Evolutionary conservation across 2,888 invertebrate genomes (phyloP), one percentile per base, ranked within the genome.

Genomic region (Mythimna impura): DNA sequence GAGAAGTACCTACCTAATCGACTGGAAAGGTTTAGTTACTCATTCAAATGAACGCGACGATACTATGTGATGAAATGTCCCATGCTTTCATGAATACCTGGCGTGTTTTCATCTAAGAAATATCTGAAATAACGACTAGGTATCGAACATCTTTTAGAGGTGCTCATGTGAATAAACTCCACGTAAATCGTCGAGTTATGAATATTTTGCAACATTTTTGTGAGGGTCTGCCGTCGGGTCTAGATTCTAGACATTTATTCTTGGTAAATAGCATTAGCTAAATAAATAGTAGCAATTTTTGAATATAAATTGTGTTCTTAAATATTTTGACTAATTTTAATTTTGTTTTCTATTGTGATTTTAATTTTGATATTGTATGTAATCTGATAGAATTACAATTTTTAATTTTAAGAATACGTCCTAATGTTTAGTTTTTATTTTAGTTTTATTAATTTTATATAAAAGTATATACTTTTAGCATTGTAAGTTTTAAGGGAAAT

Each of bases 1-100:
- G 22, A 77, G 70, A 65, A 58, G 43, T 75, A 25, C 25, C 25
- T 75, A 25, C 25, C 25, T 25, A 76, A 34, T 54, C 63, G n/a
- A 25, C 3, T 40, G 54, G 50, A 47, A 78, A 22, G 12, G 36
- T 40, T 50, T 54, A 43, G 10, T 4, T 40, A 47, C 30, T 50
- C 36, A 58, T 43, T 61, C 55, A 61, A 17, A 43, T 3, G 22
- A 7, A n/a, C 22, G 22, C 22, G 34, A 17, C 9, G 34, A 43
- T 43, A 52, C 25, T 30, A 30, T 30, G 47, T 63, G 25, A 63
- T 9, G 40, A 43, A 64, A 60, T 63, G 10, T 36, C 36, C 47
- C n/a, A 30, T 12, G n/a, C n/a, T 63, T 52, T 52, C 3, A 3
- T 30, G 22, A 57, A 63, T 3, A 25, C 25, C 22, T 30, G n/a